phyloP scores from a whole-genome alignment of 2,113 vertebrate genomes.

The Cephalopterus ornatus region DNA sequence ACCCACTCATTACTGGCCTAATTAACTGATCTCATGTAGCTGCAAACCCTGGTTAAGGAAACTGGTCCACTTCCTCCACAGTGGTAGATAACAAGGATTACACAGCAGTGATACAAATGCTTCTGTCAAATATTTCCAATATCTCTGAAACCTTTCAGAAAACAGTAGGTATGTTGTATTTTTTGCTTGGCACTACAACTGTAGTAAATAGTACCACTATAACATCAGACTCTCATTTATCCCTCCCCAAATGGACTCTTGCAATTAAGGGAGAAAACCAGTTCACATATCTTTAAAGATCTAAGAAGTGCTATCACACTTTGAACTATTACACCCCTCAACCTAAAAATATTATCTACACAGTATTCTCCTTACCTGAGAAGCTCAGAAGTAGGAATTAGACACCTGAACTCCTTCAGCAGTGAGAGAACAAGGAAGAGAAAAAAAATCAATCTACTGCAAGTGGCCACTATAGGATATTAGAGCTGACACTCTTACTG shows the following conservation, averaged over 20 bases:
- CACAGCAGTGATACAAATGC: neutral
- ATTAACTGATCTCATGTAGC: neutral
- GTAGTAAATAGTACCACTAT: neutral
- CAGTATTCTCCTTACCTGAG: neutral
- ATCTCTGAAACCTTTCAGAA: neutral
- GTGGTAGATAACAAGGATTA: neutral
- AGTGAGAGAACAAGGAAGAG: neutral
- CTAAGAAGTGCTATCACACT: neutral
- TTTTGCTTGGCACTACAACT: neutral
- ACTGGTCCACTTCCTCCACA: rapidly evolving
- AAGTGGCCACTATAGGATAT: neutral
- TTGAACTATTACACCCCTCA: neutral
- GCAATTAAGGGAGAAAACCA: neutral
- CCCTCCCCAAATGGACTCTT: neutral
- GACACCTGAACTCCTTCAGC: neutral
- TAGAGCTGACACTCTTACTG: neutral
- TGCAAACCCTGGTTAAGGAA: neutral
- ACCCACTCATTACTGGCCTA: neutral
- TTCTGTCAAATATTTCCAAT: neutral
- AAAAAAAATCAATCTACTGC: neutral
- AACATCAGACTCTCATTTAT: neutral
- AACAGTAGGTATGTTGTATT: neutral
- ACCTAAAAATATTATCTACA: neutral
- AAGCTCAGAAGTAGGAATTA: neutral
- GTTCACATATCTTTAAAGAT: neutral